Base-by-base conservation (phyloP, 2,888 invertebrate genomes). In the Cordilura impudica region DNA sequence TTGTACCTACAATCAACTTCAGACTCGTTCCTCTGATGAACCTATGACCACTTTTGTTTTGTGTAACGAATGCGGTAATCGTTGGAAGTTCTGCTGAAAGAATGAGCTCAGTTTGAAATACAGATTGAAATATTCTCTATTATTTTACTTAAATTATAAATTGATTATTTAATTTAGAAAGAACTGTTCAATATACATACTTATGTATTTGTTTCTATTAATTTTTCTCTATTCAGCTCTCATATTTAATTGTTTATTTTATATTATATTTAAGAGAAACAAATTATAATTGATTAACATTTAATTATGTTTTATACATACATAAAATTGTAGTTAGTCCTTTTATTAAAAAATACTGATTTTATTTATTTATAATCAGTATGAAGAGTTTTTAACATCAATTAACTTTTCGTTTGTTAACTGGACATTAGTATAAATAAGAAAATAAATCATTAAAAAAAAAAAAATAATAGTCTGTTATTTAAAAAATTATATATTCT, bases 1-100 rank as follows among this genome's bases (percentile, higher is more conserved):
- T 89, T 98, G 98, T 91, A 98, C 99, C 43, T 99, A 99, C 91
- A 99, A 97, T 89, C 99, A 99, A 92, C 93, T 98, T 78, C 99
- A 99, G 91, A 99, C 99, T 0, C 94, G 99, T 88, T 98, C 98
- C 87, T 96, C 99, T 87, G 99, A 99, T 93, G 99, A 99, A 92
- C 99, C 99, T 77, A 99, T 99, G 99, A 99, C 99, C 45, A 99
- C 99, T 0, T 99, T 99, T 91, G 98, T 98, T 53, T 92, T 97
- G 88, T 99, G 99, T 90, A 98, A 98, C 90, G 95, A 95, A 86
- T 99, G 99, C 90, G 99, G 99, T 56, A 97, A 99, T 90, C 93
- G 99, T 88, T 99, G 99, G 99, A 99, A 99, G 91, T 97, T 97
- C 90, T 97, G 97, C 92, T 96, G 88, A 88, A 58, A 66, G 29